These are phyloP conservation scores for Xestobium rufovillosum DNA, from an alignment of 2,888 invertebrate species.

Conservation along the genomic window DNA sequence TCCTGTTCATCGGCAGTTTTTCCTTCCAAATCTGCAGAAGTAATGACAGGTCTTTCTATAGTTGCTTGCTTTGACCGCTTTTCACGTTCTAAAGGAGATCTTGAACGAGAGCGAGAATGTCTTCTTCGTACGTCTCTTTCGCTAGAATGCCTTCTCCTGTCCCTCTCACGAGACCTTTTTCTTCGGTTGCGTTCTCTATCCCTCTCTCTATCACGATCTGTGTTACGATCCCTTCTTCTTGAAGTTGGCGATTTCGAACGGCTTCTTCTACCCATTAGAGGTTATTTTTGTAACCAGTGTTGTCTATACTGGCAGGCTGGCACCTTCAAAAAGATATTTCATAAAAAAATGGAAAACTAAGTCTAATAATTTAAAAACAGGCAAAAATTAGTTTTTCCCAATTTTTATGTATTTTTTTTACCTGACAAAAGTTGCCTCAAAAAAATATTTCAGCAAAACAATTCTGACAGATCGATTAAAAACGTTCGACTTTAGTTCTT, in stretches of 20 bases:
- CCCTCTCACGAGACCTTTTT: constrained; percentile 35
- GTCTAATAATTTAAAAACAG: no score
- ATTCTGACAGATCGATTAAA: constrained; percentile 31
- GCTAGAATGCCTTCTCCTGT: constrained; percentile 41
- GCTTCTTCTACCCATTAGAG: constrained; percentile 49
- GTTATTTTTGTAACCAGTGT: no score
- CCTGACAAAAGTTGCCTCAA: no score
- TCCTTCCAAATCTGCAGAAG: constrained; percentile 82
- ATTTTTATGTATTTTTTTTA: no score
- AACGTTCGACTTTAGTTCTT: constrained; percentile 40
- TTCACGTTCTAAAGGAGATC: constrained; percentile 33
- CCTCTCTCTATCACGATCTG: constrained; percentile 42
- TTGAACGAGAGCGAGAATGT: constrained; percentile 37
- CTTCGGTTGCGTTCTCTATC: constrained; percentile 45
- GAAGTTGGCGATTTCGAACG: constrained; percentile 44
- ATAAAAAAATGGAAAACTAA: constrained; percentile 16
- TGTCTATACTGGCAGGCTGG: no score
- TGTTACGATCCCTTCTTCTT: constrained; percentile 45
- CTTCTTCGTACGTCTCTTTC: constrained; percentile 42
- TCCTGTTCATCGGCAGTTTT: constrained; percentile 87
- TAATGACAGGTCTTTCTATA: constrained; percentile 57
- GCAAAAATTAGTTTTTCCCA: no score
- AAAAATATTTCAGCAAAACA: no score
- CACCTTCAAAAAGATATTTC: constrained; percentile 8
- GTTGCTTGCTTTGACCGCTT: constrained; percentile 29